These are phyloP conservation scores for Melitaea cinxia DNA, from an alignment of 1,140 invertebrate species.

Conservation along the genomic window DNA sequence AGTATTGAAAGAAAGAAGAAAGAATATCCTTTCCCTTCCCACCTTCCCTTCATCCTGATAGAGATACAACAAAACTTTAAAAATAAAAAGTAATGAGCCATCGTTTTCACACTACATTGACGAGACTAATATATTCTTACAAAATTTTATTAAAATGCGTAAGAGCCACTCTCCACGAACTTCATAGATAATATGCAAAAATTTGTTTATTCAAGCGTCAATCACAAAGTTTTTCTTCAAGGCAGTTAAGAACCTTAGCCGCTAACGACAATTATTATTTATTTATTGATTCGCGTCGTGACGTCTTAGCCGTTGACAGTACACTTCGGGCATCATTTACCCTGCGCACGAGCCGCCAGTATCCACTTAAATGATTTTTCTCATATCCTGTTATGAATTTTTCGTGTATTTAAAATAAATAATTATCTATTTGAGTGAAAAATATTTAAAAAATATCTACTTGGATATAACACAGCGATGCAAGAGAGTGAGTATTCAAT, in stretches of 20 bases:
- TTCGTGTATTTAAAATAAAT: conserved; percentile 1
- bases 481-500: conserved; percentile 23
- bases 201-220: conserved; percentile 25
- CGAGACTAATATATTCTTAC: too few relatives aligned
- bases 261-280: conserved; percentile 45
- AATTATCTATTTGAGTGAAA: conserved; percentile 15
- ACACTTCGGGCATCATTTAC: conserved; percentile 7
- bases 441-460: background rate
- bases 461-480: conserved; percentile 13
- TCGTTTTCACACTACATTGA: too few relatives aligned
- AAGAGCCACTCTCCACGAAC: conserved; percentile 1
- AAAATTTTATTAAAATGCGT: background rate
- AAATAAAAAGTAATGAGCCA: too few relatives aligned
- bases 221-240: conserved; percentile 36
- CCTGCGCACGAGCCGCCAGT: conserved; percentile 16
- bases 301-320: conserved; percentile 16
- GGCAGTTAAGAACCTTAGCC: conserved; percentile 36
- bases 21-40: too few relatives aligned
- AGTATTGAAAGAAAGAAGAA: too few relatives aligned
- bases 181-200: conserved; percentile 23
- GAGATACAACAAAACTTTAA: too few relatives aligned
- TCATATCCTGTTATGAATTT: conserved; percentile 22
- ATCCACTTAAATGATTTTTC: conserved; percentile 22
- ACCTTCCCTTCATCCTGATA: too few relatives aligned
- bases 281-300: conserved; percentile 54